Conservation (phyloP, 2,888 invertebrate genomes). For the Hermaeophaga mercurialis region DNA sequence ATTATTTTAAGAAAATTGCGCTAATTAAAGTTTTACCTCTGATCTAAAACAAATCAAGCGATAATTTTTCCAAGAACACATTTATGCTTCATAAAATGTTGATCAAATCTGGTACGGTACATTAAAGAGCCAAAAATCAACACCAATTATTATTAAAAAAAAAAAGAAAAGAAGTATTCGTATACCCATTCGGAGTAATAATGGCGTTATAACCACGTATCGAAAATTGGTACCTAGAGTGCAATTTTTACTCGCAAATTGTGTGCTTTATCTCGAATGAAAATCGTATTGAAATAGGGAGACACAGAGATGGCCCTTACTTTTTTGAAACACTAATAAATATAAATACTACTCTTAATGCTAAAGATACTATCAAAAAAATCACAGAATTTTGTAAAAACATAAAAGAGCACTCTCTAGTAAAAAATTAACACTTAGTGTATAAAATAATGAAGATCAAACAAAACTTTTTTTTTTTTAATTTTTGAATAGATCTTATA, state of each 20-base stretch:
- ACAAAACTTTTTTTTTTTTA: no score
- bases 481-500: no score
- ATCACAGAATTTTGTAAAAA: no score
- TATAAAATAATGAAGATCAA: no score
- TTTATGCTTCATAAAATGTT: neutral
- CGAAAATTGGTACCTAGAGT: conserved; percentile 2
- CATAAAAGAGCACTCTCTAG: neutral
- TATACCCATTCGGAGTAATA: neutral
- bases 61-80: neutral
- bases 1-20: no score
- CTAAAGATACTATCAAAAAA: no score
- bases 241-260: conserved; percentile 11
- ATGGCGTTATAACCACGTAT: conserved; percentile 3
- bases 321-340: neutral
- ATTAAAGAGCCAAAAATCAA: conserved; percentile 1
- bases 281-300: conserved; percentile 11
- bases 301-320: neutral
- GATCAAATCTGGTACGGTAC: neutral
- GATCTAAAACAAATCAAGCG: neutral
- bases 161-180: neutral
- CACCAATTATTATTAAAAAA: neutral
- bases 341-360: conserved; percentile 1
- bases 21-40: no score
- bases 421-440: neutral
- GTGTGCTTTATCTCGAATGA: conserved; percentile 10